Base-by-base conservation (phyloP, 1,140 invertebrate genomes). In the Leptestheria dahalacensis region DNA sequence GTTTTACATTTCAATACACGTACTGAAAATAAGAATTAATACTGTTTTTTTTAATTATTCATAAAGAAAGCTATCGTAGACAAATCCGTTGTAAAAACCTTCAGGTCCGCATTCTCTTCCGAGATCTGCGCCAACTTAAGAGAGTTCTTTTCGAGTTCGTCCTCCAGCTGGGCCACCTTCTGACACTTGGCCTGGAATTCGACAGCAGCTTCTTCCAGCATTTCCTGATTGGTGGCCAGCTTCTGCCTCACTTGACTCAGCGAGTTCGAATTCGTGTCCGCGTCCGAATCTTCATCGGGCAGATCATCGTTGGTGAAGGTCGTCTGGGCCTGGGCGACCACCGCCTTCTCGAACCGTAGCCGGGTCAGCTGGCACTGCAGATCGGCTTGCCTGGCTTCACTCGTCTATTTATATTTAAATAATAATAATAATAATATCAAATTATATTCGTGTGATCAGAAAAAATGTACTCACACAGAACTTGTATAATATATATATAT, bases 361-460 rank as follows among this genome's bases (percentile, higher is more conserved):
- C 53, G 25, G 10, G 53, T 55, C 53, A 55, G 26, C 28, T 55
- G 25, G 15, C 33, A 15, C 28, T 55, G 53, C 53, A 55, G 33
- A 15, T 55, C 21, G 3, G 10, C 15, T 15, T 29, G 12, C 12
- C 26, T 25, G 26, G 28, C 53, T 12, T 55, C 26, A 55, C 53
- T 55, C 18, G 20, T 18, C 2, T 23, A 52, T 18, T 18, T 3
- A 48, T 48, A 3, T 48, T 48, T 18, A 48, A 48, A 48, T 21
- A 2, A 48, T 0, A 3, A 48, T 48, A 18, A 48, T 18, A 48
- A 48, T 21, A 48, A 2, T 6, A 9, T 1, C 48, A 48, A 48
- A 48, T 48, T 48, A n/a, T n/a, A n/a, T n/a, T n/a, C n/a, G n/a
- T 48, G 10, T 10, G 4, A 2, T n/a, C 3, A 18, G 18, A 20